A percentile compares a stretch with the other conserved stretches of the same genome.
Evolutionary conservation across 2,797 vertebrate genomes (phyloP).

Genomic region (Capromys pilorides): DNA sequence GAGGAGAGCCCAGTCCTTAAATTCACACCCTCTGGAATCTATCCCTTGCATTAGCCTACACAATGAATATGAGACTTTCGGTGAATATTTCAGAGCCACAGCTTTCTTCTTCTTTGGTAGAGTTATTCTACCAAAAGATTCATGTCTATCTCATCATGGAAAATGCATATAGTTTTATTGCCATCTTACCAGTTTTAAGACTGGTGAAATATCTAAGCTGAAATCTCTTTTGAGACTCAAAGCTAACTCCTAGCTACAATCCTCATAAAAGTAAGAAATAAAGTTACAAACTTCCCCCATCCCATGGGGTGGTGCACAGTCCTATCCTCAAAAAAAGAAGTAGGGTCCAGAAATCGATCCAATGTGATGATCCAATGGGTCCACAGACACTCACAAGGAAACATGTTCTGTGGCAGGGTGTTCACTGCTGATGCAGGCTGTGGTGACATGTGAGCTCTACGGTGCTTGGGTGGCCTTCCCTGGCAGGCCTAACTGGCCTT

Average conservation of each 20-base stretch:
- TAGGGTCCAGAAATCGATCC: not conserved
- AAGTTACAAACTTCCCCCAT: not conserved
- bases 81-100: not conserved
- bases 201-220: not conserved
- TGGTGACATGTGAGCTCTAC: no score
- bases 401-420: not conserved
- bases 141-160: not conserved
- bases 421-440: not conserved
- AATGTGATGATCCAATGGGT: not conserved
- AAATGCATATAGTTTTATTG: not conserved
- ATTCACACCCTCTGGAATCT: not conserved
- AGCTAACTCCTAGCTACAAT: not conserved
- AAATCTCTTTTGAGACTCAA: not conserved
- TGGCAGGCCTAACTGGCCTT: not conserved
- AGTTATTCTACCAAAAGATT: no score
- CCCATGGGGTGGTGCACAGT: not conserved
- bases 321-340: not conserved
- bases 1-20: not conserved
- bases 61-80: not conserved
- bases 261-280: not conserved
- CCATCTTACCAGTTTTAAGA: not conserved
- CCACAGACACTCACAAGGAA: not conserved
- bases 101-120: not conserved
- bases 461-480: not conserved
- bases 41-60: not conserved